Evolutionary conservation across 2,113 vertebrate genomes (phyloP).

Genomic region (Piaya cayana): DNA sequence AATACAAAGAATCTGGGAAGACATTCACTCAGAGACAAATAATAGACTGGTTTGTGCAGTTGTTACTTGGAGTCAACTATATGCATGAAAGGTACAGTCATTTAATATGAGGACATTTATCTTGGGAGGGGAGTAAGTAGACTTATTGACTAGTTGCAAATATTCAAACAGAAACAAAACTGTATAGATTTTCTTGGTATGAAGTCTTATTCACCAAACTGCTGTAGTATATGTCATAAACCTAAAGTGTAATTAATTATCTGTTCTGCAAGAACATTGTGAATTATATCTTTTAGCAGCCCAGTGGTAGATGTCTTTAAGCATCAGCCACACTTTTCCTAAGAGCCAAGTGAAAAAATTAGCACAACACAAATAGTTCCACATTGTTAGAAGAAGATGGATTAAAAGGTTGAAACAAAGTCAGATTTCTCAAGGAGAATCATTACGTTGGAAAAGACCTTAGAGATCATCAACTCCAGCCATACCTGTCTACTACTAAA

Average conservation of each 20-base stretch:
- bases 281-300: neutral
- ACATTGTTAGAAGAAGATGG: neutral
- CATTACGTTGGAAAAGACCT: no score
- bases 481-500: no score
- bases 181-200: neutral
- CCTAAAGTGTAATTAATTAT: neutral
- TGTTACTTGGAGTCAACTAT: slow-evolving; percentile 85
- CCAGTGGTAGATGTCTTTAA: neutral
- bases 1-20: slow-evolving; percentile 75
- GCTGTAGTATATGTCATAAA: neutral
- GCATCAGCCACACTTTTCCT: neutral
- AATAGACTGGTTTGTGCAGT: slow-evolving; percentile 85
- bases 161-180: neutral
- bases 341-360: neutral
- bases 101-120: neutral
- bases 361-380: neutral
- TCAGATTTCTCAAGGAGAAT: neutral
- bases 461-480: no score
- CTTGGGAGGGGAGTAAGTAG: neutral
- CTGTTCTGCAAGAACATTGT: neutral
- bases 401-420: neutral
- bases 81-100: slow-evolving; percentile 86
- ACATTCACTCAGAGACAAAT: slow-evolving; percentile 79
- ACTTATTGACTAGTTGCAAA: neutral
- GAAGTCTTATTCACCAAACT: neutral